Evolutionary conservation across 1,140 invertebrate species (phyloP).

Genomic region (Frieseomelitta varia): DNA sequence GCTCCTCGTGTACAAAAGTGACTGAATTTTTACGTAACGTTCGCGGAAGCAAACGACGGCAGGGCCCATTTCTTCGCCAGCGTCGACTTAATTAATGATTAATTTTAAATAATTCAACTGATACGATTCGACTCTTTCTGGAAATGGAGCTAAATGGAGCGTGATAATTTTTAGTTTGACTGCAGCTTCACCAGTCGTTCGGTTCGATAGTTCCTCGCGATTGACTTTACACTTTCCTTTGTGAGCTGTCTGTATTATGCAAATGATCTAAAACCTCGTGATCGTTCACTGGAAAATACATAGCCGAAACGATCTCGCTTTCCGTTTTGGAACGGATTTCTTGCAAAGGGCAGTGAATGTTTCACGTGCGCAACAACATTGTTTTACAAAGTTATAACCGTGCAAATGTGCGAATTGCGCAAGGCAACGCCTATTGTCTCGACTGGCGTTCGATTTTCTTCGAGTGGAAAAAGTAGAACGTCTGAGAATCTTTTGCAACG

Average conservation of each 20-base stretch:
- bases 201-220: neutral
- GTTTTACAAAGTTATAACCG: neutral
- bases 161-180: neutral
- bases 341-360: neutral
- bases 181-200: neutral
- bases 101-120: neutral
- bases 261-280: neutral
- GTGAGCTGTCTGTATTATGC: neutral
- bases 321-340: neutral
- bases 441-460: neutral
- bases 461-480: neutral
- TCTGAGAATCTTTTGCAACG: neutral
- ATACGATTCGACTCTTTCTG: neutral
- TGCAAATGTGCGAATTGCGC: neutral
- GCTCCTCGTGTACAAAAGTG: neutral
- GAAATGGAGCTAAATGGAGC: neutral
- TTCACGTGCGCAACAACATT: neutral
- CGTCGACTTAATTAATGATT: conserved; percentile 4
- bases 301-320: neutral
- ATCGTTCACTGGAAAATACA: neutral
- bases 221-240: neutral
- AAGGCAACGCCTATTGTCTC: neutral
- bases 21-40: conserved; percentile 10
- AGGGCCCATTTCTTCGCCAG: neutral
- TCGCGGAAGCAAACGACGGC: neutral